Conservation (phyloP, 2,888 invertebrate species). For the Aromia moschata region DNA sequence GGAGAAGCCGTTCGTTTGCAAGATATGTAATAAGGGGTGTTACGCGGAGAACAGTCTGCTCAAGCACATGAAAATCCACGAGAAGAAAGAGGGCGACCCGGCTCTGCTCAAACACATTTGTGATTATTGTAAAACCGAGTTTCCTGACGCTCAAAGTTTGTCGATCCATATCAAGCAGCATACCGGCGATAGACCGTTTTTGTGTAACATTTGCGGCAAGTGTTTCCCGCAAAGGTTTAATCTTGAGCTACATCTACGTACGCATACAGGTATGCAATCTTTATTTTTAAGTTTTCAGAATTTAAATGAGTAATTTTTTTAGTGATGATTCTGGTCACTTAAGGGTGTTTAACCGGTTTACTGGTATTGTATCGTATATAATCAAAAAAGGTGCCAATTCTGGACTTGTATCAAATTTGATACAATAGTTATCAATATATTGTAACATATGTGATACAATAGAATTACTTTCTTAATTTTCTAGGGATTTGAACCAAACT, state of each 20-base stretch:
- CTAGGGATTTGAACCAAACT: too few species aligned
- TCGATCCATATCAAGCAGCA: constrained; percentile 63
- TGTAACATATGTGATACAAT: too few species aligned
- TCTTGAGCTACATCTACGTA: constrained; percentile 61
- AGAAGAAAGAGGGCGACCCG: constrained; percentile 63
- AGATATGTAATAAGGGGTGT: constrained; percentile 60
- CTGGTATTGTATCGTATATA: too few species aligned
- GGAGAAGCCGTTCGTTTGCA: constrained; percentile 64
- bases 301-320: too few species aligned
- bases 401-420: too few species aligned
- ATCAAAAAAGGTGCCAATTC: too few species aligned
- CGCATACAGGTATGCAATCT: constrained; percentile 62
- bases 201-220: constrained; percentile 62
- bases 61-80: constrained; percentile 64
- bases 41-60: constrained; percentile 63
- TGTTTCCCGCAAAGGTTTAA: constrained; percentile 63
- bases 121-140: constrained; percentile 63
- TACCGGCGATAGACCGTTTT: constrained; percentile 61
- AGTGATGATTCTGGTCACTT: too few species aligned
- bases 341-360: too few species aligned
- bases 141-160: constrained; percentile 57
- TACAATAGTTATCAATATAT: too few species aligned
- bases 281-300: too few species aligned
- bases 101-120: constrained; percentile 62
- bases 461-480: too few species aligned